Evolutionary conservation across 2,113 vertebrate genomes (phyloP).

Genomic region (Chloropsis hardwickii): DNA sequence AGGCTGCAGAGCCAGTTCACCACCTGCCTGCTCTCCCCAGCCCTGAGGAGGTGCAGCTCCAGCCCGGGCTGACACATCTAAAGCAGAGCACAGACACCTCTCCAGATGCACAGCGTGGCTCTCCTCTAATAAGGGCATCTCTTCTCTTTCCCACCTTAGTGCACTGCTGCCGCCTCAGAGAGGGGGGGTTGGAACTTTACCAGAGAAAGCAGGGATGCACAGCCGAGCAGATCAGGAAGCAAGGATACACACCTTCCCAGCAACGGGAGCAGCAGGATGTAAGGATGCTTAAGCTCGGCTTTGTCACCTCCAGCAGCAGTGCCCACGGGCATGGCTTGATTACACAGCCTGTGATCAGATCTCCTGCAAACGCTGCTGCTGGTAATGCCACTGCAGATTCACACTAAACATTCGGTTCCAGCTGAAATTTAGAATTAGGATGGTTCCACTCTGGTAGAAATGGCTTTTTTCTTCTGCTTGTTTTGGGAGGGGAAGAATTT

Average conservation of each 20-base stretch:
- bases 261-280: background rate
- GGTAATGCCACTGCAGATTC: background rate
- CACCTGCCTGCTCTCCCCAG: background rate
- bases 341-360: background rate
- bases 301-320: background rate
- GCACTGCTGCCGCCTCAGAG: background rate
- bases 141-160: background rate
- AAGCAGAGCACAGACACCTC: background rate
- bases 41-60: background rate
- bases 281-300: background rate
- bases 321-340: background rate
- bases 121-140: background rate
- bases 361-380: background rate
- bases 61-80: background rate
- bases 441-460: background rate
- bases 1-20: background rate
- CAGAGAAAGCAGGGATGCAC: background rate
- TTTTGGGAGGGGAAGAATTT: background rate
- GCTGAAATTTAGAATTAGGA: background rate
- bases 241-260: background rate
- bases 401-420: background rate
- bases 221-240: background rate
- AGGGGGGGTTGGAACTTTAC: background rate
- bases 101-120: background rate
- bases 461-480: background rate